Evolutionary conservation across 2,797 vertebrate species (phyloP).

Genomic region (Acipenser transmontanus): DNA sequence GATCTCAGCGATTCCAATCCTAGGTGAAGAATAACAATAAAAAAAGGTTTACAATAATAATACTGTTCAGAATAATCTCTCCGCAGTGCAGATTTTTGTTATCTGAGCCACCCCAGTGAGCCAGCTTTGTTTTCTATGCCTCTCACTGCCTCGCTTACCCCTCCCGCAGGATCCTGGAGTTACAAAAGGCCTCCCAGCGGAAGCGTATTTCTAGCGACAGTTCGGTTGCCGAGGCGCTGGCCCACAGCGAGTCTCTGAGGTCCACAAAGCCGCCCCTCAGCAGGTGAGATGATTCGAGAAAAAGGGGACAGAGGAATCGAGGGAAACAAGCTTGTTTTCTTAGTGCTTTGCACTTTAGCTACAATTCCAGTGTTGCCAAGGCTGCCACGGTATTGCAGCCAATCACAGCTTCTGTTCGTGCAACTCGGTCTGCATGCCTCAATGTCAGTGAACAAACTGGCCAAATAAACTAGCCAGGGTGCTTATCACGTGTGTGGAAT

Average conservation of each 20-base stretch:
- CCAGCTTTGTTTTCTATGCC: neutral
- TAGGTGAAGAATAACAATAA: too few relatives aligned
- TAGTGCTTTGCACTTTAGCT: neutral
- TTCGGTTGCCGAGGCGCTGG: constrained; percentile 37
- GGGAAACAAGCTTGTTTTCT: neutral
- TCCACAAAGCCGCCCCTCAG: constrained; percentile 35
- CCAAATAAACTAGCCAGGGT: neutral
- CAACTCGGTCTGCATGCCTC: too few relatives aligned
- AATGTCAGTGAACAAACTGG: neutral
- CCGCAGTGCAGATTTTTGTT: neutral
- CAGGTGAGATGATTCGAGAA: constrained; percentile 34
- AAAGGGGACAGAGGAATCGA: constrained; percentile 12
- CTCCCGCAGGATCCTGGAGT: constrained; percentile 25
- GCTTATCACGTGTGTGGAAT: neutral
- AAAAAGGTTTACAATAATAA: too few relatives aligned
- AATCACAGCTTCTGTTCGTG: neutral
- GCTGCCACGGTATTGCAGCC: neutral
- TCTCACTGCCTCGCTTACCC: neutral
- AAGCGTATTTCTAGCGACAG: constrained; percentile 45
- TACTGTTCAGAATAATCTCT: neutral
- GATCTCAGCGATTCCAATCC: too few relatives aligned
- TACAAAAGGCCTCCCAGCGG: constrained; percentile 29
- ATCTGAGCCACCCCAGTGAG: neutral
- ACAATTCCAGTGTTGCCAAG: constrained; percentile 9
- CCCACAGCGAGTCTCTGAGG: constrained; percentile 36